Base-by-base conservation (phyloP, 2,888 invertebrate genomes). In the Hermodice carunculata region DNA sequence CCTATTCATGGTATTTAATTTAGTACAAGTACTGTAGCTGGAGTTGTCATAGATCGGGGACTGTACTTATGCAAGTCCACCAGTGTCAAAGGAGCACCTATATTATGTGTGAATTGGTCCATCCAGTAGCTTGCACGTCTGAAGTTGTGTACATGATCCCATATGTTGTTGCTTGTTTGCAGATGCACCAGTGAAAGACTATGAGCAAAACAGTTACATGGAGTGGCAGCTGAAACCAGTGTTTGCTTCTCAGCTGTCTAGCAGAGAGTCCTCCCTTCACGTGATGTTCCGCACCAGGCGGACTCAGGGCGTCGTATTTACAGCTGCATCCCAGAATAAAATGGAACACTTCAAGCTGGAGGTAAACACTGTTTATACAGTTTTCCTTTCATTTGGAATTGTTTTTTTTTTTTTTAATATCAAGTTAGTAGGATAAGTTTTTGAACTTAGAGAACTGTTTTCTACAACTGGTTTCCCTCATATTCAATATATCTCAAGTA, bases 271-370 rank as follows among this genome's bases (percentile, higher is more conserved):
- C 24, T 94, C 96, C 87, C 91, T 98, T 70, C 96, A 98, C 85
- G 87, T 98, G 59, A 89, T 95, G 75, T 98, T 99, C 88, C 90
- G 98, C 72, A 97, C 98, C 0, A 90, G 96, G 37, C 95, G 98
- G 85, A 92, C 93, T 66, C 93, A 94, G 78, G 98, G 98, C 0
- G 95, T 97, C 86, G 89, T 98, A 31, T 96, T 98, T 87, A 89
- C 95, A 69, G 95, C 67, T 3, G 42, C 53, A 24, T 69, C 65
- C 43, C 75, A 70, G 64, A 70, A 65, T 3, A 71, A 70, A 14
- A 53, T 75, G 6, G 79, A 82, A 95, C 96, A 96, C 82, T 95
- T 95, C 49, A 95, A 96, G 76, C 88, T 98, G 54, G 91, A 92
- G 88, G 90, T 90, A 73, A 71, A 80, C 8, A 14, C n/a, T n/a